Conservation (phyloP, 1,140 invertebrate genomes). For the Mizuhopecten yessoensis region DNA sequence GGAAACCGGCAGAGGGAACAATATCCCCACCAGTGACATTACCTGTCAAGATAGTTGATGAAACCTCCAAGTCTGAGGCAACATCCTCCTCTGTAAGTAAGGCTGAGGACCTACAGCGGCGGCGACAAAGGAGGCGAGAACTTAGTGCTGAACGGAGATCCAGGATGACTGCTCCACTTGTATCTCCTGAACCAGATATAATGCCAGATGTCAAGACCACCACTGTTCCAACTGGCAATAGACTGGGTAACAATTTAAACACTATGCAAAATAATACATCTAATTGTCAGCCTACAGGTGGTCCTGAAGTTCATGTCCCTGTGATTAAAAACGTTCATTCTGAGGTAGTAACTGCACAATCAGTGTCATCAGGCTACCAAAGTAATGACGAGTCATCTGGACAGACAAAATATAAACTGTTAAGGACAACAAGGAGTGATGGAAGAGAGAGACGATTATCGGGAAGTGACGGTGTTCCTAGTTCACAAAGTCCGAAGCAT, state of each 20-base stretch:
- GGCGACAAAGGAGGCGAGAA: not conserved
- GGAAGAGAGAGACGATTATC: conserved; percentile 11
- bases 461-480: not conserved
- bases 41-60: conserved; percentile 13
- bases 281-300: not conserved
- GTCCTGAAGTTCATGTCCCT: not conserved
- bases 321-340: conserved; percentile 3
- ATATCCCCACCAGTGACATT: not conserved
- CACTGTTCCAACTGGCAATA: conserved; percentile 12
- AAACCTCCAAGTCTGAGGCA: not conserved
- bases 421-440: not conserved
- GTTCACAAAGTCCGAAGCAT: conserved; percentile 1
- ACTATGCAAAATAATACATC: conserved; percentile 2
- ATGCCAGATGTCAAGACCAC: conserved; percentile 29
- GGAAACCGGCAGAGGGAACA: not conserved
- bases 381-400: not conserved
- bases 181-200: not conserved
- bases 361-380: conserved; percentile 4
- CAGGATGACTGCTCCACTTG: not conserved
- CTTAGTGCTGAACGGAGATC: not conserved
- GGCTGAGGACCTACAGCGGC: not conserved
- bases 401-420: conserved; percentile 2
- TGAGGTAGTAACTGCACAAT: not conserved
- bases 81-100: not conserved
- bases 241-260: conserved; percentile 9